phyloP scores from a whole-genome alignment of 2,113 vertebrate genomes.

The Pteronura brasiliensis region DNA sequence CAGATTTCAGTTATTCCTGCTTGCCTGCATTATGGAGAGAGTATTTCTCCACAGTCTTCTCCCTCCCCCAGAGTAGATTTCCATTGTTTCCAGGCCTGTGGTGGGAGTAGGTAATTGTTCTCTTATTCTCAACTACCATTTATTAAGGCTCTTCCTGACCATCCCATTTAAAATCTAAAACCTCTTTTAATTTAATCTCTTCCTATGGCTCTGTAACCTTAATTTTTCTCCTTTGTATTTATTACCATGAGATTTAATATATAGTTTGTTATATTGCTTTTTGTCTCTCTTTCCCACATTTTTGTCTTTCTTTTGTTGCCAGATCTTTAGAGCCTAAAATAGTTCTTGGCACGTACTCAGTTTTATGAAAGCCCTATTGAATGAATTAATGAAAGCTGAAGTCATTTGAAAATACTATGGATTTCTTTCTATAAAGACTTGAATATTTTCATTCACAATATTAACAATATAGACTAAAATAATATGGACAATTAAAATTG shows the following conservation, averaged over 20 bases:
- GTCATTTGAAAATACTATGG: neutral
- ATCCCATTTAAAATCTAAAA: neutral
- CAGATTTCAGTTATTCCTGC: neutral
- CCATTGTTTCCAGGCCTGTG: neutral
- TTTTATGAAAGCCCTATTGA: neutral
- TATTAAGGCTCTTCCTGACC: neutral
- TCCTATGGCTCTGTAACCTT: neutral
- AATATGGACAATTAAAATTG: neutral
- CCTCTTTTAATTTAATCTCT: neutral
- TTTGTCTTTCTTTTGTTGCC: neutral
- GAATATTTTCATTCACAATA: neutral
- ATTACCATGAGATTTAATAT: neutral
- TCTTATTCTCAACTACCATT: neutral
- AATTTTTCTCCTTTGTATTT: neutral
- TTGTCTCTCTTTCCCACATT: neutral
- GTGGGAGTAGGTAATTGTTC: neutral
- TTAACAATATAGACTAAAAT: neutral
- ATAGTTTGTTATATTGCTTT: neutral
- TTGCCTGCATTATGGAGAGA: accelerated
- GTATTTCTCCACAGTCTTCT: neutral
- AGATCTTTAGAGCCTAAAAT: neutral
- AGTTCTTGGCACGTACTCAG: neutral
- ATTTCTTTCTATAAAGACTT: neutral
- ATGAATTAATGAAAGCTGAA: neutral
- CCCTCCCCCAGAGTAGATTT: neutral